Evolutionary conservation across 1,140 invertebrate species (phyloP), one percentile per base, ranked within the genome.

Genomic region (Trachelipus rathkii): DNA sequence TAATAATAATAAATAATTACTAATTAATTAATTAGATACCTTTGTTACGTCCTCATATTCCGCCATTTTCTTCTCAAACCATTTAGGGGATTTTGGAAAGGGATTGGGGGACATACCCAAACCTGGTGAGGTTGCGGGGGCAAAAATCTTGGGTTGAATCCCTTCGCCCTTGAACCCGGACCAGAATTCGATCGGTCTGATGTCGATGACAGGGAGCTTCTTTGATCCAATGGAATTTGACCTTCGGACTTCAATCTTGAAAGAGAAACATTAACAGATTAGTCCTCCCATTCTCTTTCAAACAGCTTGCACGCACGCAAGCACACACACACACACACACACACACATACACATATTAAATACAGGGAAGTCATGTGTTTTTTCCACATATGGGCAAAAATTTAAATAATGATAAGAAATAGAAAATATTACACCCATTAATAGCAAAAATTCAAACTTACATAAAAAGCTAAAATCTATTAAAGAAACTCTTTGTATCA

Each of bases 151-250:
- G 1, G 85, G 85, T 78, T 86, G 84, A 13, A 86, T 83, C 24
- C 79, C 83, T 77, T 86, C 85, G 73, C 77, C 74, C 10, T 71
- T 68, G 7, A 76, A 67, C n/a, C 85, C 85, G 10, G 85, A 82
- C 85, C 85, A 86, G 81, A 86, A 86, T 77, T 86, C 85, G 44
- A 86, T 86, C n/a, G 85, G 85, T 70, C 84, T 85, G 83, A 86
- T 85, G 77, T 86, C 85, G 73, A 86, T 85, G 19, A 86, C 79
- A 0, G 85, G 78, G 11, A 79, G 85, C n/a, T 85, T 85, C 0
- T 82, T 72, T 3, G 80, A 74, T 0, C 79, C 76, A 13, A 79
- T 70, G 21, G 78, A 78, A 73, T 77, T 82, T n/a, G 70, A 76
- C 8, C 79, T 60, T 7, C 75, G 69, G 3, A 78, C 68, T 43